Evolutionary conservation across 2,888 invertebrate genomes (phyloP).

Genomic region (Metopia argyrocephala): DNA sequence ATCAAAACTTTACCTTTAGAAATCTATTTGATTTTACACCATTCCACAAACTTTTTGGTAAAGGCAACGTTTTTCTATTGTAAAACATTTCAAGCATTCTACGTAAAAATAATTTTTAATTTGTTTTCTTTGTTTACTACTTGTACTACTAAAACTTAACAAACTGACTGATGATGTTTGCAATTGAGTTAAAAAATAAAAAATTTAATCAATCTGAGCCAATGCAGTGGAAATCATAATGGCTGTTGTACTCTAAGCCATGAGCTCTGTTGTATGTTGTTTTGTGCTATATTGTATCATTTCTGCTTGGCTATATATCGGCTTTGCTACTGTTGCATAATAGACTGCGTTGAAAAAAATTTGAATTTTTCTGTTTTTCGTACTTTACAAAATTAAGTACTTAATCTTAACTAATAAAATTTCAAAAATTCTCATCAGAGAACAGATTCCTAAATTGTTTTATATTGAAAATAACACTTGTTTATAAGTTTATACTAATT

Average conservation of each 20-base stretch:
- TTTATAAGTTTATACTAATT: too few species aligned
- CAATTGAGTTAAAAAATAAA: too few species aligned
- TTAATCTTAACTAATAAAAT: too few species aligned
- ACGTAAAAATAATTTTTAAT: neutral
- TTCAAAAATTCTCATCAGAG: too few species aligned
- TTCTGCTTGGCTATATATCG: constrained; percentile 20
- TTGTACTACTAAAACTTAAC: constrained; percentile 51
- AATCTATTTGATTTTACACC: constrained; percentile 92
- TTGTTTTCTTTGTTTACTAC: constrained; percentile 2
- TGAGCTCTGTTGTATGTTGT: neutral
- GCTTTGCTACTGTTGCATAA: constrained; percentile 37
- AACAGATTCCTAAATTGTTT: too few species aligned
- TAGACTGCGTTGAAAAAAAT: constrained; percentile 40
- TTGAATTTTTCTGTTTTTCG: too few species aligned
- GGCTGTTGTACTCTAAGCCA: constrained; percentile 24
- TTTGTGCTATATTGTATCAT: neutral
- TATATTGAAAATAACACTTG: too few species aligned
- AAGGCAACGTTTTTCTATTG: constrained; percentile 64
- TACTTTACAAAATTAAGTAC: too few species aligned
- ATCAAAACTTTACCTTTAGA: constrained; percentile 84
- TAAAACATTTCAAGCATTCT: constrained; percentile 13
- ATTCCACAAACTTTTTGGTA: constrained; percentile 94
- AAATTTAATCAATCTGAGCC: constrained; percentile 2
- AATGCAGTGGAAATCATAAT: constrained; percentile 8
- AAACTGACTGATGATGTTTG: too few species aligned